Base-by-base conservation (phyloP, 2,888 invertebrate species). In the Trissolcus brochymenae region DNA sequence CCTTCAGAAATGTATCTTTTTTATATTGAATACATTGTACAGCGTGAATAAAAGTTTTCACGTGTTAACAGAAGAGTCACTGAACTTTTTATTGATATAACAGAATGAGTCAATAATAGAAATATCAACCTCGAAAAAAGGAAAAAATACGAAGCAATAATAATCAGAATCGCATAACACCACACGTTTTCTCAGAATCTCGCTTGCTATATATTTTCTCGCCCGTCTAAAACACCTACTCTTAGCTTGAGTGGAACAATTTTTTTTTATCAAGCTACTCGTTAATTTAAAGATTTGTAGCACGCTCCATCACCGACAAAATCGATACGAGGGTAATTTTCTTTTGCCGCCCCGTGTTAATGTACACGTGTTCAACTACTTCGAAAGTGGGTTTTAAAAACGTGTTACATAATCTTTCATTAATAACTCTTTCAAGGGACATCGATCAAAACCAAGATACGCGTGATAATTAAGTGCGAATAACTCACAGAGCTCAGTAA, bases 141-240 rank as follows among this genome's bases (percentile, higher is more conserved):
- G 4, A 35, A 35, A 35, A 35, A 11, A 35, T 1, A 35, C 9
- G 35, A 70, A 54, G 61, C 19, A 56, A 51, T 35, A 60, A 76
- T 46, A 70, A 75, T 72, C 54, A 56, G 40, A 64, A 14, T 70
- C 71, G 78, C 17, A 68, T 40, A 66, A 55, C 80, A 75, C 79
- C 78, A 79, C 80, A 79, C 73, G 70, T 74, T 71, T 64, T 70
- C 62, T 65, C 64, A 67, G 66, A 73, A 77, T 64, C 53, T 74
- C 67, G 13, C 57, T 72, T 55, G 73, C 59, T 73, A 71, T n/a
- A 55, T 66, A 57, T 76, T 35, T 35, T 76, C 74, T 72, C 85
- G 85, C 84, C 84, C 85, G 85, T 82, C 82, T 82, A 82, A 82
- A 77, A 79, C 82, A 79, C 81, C 81, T 76, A 78, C 79, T 35